These are phyloP conservation scores for Archivesica marissinica DNA, from an alignment of 1,140 invertebrate species.

Conservation along the genomic window DNA sequence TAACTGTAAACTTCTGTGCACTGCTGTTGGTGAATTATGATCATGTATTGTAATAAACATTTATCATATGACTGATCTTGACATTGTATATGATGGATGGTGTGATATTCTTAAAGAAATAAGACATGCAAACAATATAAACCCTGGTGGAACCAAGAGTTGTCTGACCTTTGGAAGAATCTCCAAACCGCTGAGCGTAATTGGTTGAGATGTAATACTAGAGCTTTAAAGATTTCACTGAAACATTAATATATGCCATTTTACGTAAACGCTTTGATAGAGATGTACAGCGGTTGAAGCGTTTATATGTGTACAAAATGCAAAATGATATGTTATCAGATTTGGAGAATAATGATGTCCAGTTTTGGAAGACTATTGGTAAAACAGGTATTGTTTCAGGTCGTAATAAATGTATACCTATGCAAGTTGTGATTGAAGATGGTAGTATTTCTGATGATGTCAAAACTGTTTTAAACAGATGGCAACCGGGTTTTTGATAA, in stretches of 20 bases:
- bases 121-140: too few species aligned
- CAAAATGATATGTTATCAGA: constrained; percentile 10
- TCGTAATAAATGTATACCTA: constrained; percentile 8
- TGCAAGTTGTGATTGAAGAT: neutral
- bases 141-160: too few species aligned
- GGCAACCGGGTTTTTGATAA: neutral
- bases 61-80: too few species aligned
- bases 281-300: neutral
- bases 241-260: neutral
- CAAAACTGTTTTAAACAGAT: neutral
- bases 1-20: too few species aligned
- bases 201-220: too few species aligned
- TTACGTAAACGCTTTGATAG: neutral
- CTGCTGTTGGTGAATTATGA: too few species aligned
- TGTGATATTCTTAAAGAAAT: too few species aligned
- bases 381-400: neutral
- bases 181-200: too few species aligned
- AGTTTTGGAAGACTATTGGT: constrained; percentile 4
- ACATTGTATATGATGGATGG: too few species aligned
- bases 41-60: too few species aligned
- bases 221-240: neutral
- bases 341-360: neutral
- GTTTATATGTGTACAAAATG: too few species aligned
- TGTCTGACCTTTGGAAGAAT: too few species aligned
- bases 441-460: constrained; percentile 6